Evolutionary conservation across 2,888 invertebrate genomes (phyloP), one percentile per base, ranked within the genome.

Genomic region (Pammene aurita): DNA sequence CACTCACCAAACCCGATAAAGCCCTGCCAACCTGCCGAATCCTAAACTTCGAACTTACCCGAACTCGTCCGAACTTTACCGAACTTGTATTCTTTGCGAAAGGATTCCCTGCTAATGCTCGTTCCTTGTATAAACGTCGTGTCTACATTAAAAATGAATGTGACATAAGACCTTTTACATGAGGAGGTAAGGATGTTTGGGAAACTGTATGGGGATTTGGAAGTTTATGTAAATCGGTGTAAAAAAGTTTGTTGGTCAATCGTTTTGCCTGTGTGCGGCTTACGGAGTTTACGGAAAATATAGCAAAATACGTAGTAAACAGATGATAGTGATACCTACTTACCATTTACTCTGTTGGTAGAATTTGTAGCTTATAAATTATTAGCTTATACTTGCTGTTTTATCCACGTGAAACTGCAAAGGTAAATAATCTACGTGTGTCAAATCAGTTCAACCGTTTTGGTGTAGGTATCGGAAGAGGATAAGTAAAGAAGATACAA

Each of bases 121-220:
- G 9, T n/a, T 7, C 13, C 26, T 11, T 2, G 41, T 4, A 62
- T 34, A 41, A 62, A 62, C 41, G 52, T n/a, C 41, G 18, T 26
- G 16, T 41, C 0, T n/a, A 16, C 18, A 38, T 10, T 13, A 0
- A 9, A n/a, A 52, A 26, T 9, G 1, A 0, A 9, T 52, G 50
- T 10, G 6, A n/a, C 5, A 41, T 62, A 42, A 5, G 62, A 16
- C 41, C 18, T 62, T 62, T 52, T 34, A 11, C 1, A 13, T 9
- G 26, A 18, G 18, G 13, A 7, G 7, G 35, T 1, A 16, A 7
- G 14, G 38, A 38, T 67, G 67, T 62, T 67, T 56, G 56, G 62
- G 42, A 50, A 67, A 67, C 67, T 67, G 62, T 67, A 67, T 63
- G 56, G 67, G 67, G 67, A 67, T 67, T 67, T 56, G n/a, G n/a